These are phyloP conservation scores for Gobiocypris rarus DNA, from an alignment of 2,113 vertebrate genomes.

Conservation along the genomic window DNA sequence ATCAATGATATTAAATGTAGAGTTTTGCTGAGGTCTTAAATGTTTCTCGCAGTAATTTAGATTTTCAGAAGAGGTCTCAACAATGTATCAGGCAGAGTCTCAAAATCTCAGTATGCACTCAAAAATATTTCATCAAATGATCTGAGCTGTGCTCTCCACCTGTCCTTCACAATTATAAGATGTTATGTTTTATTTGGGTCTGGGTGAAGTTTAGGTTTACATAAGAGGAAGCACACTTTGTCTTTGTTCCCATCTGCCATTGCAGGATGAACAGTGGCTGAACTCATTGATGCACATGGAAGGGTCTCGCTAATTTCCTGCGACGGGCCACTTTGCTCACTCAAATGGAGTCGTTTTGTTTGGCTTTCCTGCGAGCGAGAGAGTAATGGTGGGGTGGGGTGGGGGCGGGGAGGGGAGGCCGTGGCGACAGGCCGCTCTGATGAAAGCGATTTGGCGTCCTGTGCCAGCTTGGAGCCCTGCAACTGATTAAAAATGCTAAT, in stretches of 20 bases:
- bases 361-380: slow-evolving; percentile 51
- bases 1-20: too few relatives aligned
- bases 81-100: background rate
- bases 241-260: slow-evolving; percentile 72
- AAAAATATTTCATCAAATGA: background rate
- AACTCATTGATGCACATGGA: background rate
- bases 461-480: slow-evolving; percentile 65
- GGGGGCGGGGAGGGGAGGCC: background rate
- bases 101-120: background rate
- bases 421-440: slow-evolving; percentile 47
- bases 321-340: slow-evolving; percentile 53
- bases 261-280: slow-evolving; percentile 39
- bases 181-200: background rate
- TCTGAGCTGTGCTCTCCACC: background rate
- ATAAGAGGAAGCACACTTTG: slow-evolving; percentile 15
- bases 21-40: too few relatives aligned
- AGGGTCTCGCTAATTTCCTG: slow-evolving; percentile 56
- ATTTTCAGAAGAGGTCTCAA: background rate
- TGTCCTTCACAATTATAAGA: too few relatives aligned
- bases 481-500: slow-evolving; percentile 81
- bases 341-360: slow-evolving; percentile 57
- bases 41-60: background rate
- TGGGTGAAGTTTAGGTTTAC: background rate
- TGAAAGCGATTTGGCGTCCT: slow-evolving; percentile 70
- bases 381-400: slow-evolving; percentile 36